Percentiles rank a stretch among this genome's conserved stretches.
Conservation (phyloP, 2,113 vertebrate species). For the Numenius arquata region DNA sequence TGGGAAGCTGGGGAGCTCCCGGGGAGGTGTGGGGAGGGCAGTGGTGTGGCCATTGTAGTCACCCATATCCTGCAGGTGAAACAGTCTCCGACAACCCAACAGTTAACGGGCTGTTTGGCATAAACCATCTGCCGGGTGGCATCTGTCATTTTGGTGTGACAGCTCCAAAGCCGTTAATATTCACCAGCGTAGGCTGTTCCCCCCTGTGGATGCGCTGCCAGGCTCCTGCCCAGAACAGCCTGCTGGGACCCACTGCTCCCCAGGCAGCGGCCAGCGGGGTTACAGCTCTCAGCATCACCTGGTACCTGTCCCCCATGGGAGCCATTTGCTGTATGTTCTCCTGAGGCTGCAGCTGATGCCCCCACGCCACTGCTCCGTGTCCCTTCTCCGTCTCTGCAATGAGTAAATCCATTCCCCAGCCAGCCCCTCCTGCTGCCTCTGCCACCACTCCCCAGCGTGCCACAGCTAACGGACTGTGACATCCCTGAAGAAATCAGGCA, state of each 20-base stretch:
- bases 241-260: not conserved
- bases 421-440: not conserved
- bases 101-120: not conserved
- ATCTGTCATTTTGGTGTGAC: not conserved
- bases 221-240: not conserved
- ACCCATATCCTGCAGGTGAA: not conserved
- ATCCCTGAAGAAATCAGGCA: not conserved
- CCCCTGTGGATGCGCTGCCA: not conserved
- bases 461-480: fast-evolving
- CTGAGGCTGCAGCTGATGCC: not conserved
- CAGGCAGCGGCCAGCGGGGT: not conserved
- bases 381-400: not conserved
- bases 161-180: not conserved
- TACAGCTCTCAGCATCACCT: not conserved
- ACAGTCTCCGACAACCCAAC: not conserved
- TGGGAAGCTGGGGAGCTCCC: not conserved
- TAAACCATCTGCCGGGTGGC: not conserved
- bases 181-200: not conserved
- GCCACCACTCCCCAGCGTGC: not conserved
- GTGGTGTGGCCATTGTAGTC: fast-evolving
- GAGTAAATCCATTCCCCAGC: not conserved
- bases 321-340: not conserved
- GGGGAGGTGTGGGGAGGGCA: too few relatives aligned
- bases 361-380: not conserved
- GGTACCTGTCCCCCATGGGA: not conserved